Evolutionary conservation across 2,113 vertebrate genomes (phyloP), one percentile per base, ranked within the genome.

Genomic region (Lampris incognitus): DNA sequence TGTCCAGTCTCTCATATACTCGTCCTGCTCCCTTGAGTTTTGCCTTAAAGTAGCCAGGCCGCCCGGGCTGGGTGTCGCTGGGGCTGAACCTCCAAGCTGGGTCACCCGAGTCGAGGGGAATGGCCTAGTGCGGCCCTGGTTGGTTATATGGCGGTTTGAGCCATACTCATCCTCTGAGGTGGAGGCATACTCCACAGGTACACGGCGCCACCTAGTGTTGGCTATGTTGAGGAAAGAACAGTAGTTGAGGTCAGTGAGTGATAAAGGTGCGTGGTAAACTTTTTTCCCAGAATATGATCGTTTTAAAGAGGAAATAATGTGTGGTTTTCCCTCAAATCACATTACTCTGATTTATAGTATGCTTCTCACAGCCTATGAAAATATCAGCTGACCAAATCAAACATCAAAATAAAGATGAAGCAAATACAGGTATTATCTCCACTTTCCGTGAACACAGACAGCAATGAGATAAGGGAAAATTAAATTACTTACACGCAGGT

Each of bases 141-240:
- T 97, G 92, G 96, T 95, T 67, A 94, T 91, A 94, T 98, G 97
- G 89, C 97, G 97, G 91, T 98, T 99, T 87, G 97, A 98, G 93
- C 97, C 97, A 6, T 97, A 97, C 90, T 99, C 98, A 87, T 99
- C 98, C 94, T 99, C 98, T 76, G 98, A 99, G 76, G 98, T 99
- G 94, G 98, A 99, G 78, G 97, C 96, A 87, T 99, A 99, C 86
- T 99, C 97, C 85, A 97, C 95, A 79, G 97, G 96, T 83, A 98
- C 95, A 72, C 97, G 96, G 84, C 97, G 97, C 97, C 97, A 99
- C 85, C 96, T 95, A 87, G 95, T 94, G 89, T 94, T 94, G 11
- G 85, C 91, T 92, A 70, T 48, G 39, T 55, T 44, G 5, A 69
- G 24, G 56, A 67, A 36, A 42, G 40, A 72, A 62, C 24, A 2